These are phyloP conservation scores for Paratilapia polleni DNA, from an alignment of 2,113 vertebrate species.

Conservation along the genomic window DNA sequence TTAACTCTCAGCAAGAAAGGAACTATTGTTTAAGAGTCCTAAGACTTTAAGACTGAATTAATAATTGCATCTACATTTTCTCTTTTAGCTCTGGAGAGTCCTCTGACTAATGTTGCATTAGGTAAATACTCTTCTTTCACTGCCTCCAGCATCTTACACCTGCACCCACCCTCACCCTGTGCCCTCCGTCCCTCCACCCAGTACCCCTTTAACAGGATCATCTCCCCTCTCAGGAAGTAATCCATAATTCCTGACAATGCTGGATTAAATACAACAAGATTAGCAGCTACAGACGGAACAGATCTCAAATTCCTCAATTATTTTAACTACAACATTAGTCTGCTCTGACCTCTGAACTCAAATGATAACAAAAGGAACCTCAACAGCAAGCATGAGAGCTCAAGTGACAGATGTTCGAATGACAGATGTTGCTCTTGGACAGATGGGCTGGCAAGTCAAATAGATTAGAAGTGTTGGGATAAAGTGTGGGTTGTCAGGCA, in stretches of 20 bases:
- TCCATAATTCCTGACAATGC: conserved; percentile 57
- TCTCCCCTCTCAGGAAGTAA: conserved; percentile 54
- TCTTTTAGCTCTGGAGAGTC: not conserved
- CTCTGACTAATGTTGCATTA: not conserved
- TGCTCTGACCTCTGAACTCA: conserved; percentile 12
- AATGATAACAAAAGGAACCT: conserved; percentile 35
- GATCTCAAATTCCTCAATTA: conserved; percentile 38
- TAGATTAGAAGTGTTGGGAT: conserved; percentile 27
- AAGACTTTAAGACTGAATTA: not conserved
- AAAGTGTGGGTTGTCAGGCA: not conserved
- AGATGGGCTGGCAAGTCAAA: conserved; percentile 20
- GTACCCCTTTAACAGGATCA: conserved; percentile 67
- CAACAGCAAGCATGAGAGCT: not conserved
- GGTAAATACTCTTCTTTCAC: not conserved
- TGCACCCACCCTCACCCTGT: not conserved
- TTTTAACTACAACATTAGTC: not conserved
- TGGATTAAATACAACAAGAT: conserved; percentile 52
- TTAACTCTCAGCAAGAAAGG: not conserved
- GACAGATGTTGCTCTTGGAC: conserved; percentile 53
- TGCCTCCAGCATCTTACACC: not conserved
- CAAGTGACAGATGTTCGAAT: conserved; percentile 43
- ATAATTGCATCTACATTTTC: not conserved
- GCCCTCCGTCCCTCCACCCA: not conserved
- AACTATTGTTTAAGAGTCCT: not conserved
- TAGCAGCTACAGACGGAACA: conserved; percentile 51